Evolutionary conservation across 1,140 invertebrate species (phyloP).

Genomic region (Penaeus chinensis): DNA sequence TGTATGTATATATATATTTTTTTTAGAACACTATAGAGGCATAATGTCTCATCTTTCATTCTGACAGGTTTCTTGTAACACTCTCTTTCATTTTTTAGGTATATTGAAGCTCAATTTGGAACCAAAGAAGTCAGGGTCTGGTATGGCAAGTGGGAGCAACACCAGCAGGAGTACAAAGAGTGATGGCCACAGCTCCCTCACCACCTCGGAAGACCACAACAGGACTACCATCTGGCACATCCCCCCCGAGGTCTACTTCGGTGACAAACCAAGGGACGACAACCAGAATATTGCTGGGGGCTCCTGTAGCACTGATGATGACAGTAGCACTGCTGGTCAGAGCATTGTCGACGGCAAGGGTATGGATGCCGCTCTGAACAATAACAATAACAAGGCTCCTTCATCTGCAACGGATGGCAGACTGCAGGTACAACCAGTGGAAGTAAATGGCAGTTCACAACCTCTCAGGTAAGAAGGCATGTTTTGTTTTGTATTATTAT

Average conservation of each 20-base stretch:
- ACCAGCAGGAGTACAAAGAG: slow-evolving; percentile 23
- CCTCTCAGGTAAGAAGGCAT: slow-evolving; percentile 39
- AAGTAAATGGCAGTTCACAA: slow-evolving; percentile 38
- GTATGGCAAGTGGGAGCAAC: slow-evolving; percentile 19
- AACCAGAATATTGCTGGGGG: no score
- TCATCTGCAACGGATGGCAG: slow-evolving; percentile 18
- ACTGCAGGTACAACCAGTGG: slow-evolving; percentile 20
- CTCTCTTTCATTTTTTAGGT: slow-evolving; percentile 19
- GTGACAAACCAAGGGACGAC: no score
- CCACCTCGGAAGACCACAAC: neutral
- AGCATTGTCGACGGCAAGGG: no score
- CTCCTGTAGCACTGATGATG: no score
- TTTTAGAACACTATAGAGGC: no score
- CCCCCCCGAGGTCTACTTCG: neutral
- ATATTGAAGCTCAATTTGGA: slow-evolving; percentile 52
- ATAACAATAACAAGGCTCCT: no score
- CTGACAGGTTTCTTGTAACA: neutral
- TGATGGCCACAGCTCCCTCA: slow-evolving; percentile 11
- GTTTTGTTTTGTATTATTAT: no score
- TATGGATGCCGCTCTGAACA: no score
- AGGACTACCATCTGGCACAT: neutral
- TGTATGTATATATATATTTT: no score
- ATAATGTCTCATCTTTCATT: no score
- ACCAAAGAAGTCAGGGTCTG: slow-evolving; percentile 51
- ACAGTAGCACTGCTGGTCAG: no score